Evolutionary conservation across 2,797 vertebrate genomes (phyloP).

Genomic region (Linurgus olivaceus): DNA sequence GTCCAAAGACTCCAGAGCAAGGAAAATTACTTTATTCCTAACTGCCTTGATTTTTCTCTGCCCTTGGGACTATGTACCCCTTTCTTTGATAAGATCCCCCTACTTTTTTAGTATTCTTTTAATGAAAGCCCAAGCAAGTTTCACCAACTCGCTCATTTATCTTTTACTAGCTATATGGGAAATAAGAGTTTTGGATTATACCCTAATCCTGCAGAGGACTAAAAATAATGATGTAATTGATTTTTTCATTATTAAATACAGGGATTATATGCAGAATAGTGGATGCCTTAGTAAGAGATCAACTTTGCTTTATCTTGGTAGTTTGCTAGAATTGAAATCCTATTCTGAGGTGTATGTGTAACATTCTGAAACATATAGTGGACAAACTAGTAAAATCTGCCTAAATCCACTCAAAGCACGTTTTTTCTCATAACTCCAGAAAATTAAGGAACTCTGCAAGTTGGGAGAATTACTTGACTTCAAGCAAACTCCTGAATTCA

Average conservation of each 20-base stretch:
- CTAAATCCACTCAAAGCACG: not conserved
- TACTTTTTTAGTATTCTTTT: not conserved
- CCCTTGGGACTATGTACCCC: not conserved
- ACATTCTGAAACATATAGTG: not conserved
- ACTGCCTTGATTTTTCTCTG: not conserved
- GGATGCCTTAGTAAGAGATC: not conserved
- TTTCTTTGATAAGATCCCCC: not conserved
- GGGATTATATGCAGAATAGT: not conserved
- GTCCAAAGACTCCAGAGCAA: not conserved
- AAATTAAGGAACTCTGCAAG: not conserved
- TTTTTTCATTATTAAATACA: not conserved
- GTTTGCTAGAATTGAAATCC: not conserved
- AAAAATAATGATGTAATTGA: not conserved
- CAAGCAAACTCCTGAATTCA: not conserved
- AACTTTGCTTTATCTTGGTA: not conserved
- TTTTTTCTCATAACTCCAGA: not conserved
- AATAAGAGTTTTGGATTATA: not conserved
- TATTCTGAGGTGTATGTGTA: not conserved
- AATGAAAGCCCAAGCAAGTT: not conserved
- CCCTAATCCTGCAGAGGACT: not conserved
- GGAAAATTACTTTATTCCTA: not conserved
- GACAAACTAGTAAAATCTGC: not conserved
- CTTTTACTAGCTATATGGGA: not conserved
- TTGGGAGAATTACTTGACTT: not conserved
- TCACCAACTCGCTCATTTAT: not conserved